Evolutionary conservation across 2,888 invertebrate genomes (phyloP).

Genomic region (Linnaemya tessellans): DNA sequence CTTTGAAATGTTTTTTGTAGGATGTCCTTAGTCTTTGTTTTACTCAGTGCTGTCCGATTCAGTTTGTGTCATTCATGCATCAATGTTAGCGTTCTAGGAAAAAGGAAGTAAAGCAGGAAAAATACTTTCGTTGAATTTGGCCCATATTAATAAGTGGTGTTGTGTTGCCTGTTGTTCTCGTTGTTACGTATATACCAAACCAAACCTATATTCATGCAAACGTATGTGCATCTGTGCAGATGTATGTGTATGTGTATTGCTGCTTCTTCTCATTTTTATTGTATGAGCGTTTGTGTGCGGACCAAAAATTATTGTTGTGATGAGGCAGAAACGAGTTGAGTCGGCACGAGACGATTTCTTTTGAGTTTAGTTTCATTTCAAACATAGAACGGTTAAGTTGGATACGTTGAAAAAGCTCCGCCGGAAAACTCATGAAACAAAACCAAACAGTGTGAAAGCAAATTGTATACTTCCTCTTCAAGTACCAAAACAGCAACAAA

Average conservation of each 20-base stretch:
- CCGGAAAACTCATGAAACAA: conserved; percentile 53
- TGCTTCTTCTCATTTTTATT: conserved; percentile 16
- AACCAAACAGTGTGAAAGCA: conserved; percentile 26
- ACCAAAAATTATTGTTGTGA: conserved; percentile 57
- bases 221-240: neutral
- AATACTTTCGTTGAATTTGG: conserved; percentile 64
- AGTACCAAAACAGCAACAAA: conserved; percentile 31
- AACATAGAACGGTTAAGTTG: conserved; percentile 72
- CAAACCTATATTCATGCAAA: neutral
- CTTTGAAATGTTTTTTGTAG: too few species aligned
- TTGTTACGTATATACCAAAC: conserved; percentile 27
- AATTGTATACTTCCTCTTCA: conserved; percentile 35
- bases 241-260: neutral
- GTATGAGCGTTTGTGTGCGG: conserved; percentile 11
- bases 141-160: conserved; percentile 66
- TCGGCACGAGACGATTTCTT: conserved; percentile 60
- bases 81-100: conserved; percentile 25
- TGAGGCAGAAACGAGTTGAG: conserved; percentile 69
- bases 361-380: conserved; percentile 71
- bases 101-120: neutral
- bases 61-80: conserved; percentile 33
- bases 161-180: conserved; percentile 62
- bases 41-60: neutral
- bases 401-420: conserved; percentile 67
- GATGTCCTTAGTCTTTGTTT: neutral